Base-by-base conservation (phyloP, 2,888 invertebrate genomes). In the Melanophora roralis region DNA sequence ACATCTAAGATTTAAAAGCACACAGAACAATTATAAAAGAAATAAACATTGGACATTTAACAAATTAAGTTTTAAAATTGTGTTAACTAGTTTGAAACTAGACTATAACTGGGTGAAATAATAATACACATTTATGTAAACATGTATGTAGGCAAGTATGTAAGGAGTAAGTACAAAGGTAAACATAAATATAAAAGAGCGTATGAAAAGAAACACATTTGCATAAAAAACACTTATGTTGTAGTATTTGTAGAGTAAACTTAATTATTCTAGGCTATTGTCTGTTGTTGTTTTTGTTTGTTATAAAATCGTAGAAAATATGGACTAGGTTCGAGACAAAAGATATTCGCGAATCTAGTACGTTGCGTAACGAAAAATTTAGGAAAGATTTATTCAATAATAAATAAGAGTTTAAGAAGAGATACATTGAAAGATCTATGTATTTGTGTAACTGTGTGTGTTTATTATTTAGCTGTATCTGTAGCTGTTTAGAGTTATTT, bases 281-380 rank as follows among this genome's bases (percentile, higher is more conserved):
- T 34, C 12, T 11, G 11, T 47, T 40, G 47, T 21, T 14, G 36
- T 43, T 11, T 51, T 32, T 43, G 12, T 38, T 53, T 32, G 11
- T 53, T 27, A 23, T 60, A 55, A 67, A 64, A 74, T 64, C 75
- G 47, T 81, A 78, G 78, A 81, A 76, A 77, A 81, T 78, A 81
- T 83, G 81, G 83, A 82, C 81, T 82, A 82, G 74, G 79, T 78
- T 68, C 83, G 83, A 83, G 83, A 83, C 83, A 83, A 83, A 83
- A 83, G 83, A 82, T 83, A 82, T 81, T 82, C 83, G 82, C 83
- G 76, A 83, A 83, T 83, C 83, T 76, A 82, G 81, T 67, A 81
- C 83, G 83, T 82, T 83, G 83, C 83, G 83, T 77, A 65, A 47
- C 27, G 27, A 27, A 27, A 27, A 27, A 6, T 5, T 5, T 5